Evolutionary conservation across 2,797 vertebrate species (phyloP).

Genomic region (Gobionotothen gibberifrons): DNA sequence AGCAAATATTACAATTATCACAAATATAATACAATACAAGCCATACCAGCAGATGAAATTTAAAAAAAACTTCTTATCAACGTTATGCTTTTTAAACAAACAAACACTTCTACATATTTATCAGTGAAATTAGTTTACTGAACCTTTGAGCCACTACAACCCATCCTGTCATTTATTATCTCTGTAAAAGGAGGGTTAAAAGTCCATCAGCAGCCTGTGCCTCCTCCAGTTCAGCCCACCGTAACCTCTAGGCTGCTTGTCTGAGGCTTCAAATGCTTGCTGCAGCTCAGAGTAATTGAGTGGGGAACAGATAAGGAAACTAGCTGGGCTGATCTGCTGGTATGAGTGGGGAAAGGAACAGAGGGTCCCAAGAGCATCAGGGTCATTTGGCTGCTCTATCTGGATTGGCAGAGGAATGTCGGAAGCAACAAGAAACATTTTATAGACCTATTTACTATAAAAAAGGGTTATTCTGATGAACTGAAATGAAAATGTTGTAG

Average conservation of each 20-base stretch:
- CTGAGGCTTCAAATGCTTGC: slow-evolving; percentile 72
- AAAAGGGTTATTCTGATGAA: slow-evolving; percentile 17
- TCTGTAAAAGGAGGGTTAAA: slow-evolving; percentile 64
- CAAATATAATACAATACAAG: neutral
- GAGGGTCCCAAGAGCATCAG: slow-evolving; percentile 68
- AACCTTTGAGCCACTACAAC: slow-evolving; percentile 29
- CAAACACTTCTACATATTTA: slow-evolving; percentile 27
- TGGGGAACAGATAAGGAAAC: slow-evolving; percentile 82
- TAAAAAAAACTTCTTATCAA: neutral
- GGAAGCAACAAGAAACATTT: slow-evolving; percentile 62
- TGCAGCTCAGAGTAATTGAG: slow-evolving; percentile 79
- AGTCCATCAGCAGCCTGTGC: slow-evolving; percentile 62
- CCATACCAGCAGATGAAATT: neutral
- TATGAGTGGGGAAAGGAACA: slow-evolving; percentile 63
- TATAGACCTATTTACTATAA: slow-evolving; percentile 44
- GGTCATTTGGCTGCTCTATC: slow-evolving; percentile 75
- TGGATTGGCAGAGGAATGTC: slow-evolving; percentile 77
- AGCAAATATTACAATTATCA: neutral
- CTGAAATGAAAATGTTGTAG: neutral
- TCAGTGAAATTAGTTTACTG: slow-evolving; percentile 23
- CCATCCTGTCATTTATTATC: slow-evolving; percentile 57
- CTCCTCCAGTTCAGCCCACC: slow-evolving; percentile 65
- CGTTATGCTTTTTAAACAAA: slow-evolving; percentile 4
- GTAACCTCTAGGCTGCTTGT: slow-evolving; percentile 70
- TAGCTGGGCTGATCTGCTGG: slow-evolving; percentile 77